Conservation (phyloP, 1,140 invertebrate species). For the Plutomurus gul region DNA sequence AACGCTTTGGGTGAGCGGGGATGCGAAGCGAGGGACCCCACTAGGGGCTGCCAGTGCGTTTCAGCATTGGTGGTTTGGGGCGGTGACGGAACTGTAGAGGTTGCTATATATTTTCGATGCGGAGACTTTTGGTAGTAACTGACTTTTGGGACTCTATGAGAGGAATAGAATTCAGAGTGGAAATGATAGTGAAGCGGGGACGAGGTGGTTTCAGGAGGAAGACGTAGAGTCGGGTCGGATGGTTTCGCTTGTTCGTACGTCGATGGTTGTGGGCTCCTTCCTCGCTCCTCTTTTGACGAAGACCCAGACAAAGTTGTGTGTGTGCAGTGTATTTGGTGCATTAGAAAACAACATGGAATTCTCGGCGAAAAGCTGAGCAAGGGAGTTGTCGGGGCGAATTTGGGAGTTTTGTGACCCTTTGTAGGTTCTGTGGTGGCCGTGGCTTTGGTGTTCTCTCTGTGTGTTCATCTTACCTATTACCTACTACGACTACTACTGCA, state of each 20-base stretch:
- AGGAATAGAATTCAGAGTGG: conserved; percentile 15
- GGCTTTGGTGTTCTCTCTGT: conserved; percentile 8
- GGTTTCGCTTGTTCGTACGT: conserved; percentile 25
- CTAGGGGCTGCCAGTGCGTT: background rate
- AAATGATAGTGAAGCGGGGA: conserved; percentile 22
- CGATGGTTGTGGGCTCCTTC: conserved; percentile 24
- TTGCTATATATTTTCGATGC: background rate
- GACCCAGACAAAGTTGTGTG: background rate
- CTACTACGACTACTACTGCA: no score
- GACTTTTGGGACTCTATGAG: conserved; percentile 20
- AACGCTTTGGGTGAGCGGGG: no score
- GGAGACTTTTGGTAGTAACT: background rate
- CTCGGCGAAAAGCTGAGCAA: conserved; percentile 25
- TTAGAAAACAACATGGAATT: conserved; percentile 28
- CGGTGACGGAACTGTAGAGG: background rate
- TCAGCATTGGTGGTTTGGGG: background rate
- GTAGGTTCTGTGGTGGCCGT: conserved; percentile 24
- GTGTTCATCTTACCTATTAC: conserved; percentile 6
- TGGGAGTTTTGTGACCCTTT: conserved; percentile 28
- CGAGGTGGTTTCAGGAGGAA: conserved; percentile 27
- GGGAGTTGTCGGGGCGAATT: conserved; percentile 25
- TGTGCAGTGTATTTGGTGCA: conserved; percentile 17
- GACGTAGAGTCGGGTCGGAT: conserved; percentile 24
- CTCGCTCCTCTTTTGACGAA: conserved; percentile 26
- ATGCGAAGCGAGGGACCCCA: no score